Base-by-base conservation (phyloP, 2,888 invertebrate genomes). In the Heliconius ismenius region DNA sequence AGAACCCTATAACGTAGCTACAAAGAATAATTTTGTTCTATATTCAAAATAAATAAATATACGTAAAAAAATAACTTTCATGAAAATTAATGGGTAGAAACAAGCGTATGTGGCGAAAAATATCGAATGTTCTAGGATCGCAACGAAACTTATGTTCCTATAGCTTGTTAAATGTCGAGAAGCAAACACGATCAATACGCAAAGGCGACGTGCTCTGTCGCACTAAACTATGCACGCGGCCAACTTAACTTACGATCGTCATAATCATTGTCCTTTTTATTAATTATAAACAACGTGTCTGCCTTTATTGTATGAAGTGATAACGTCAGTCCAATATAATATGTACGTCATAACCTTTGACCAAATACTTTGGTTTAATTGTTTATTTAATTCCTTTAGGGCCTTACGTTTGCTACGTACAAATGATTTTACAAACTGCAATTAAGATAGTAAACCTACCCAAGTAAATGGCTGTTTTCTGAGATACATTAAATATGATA, bases 221-320 rank as follows among this genome's bases (percentile, higher is more conserved):
- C 58, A 58, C 32, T 70, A 58, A 54, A 58, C 32, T 70, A 70
- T 36, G n/a, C 36, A 32, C 58, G 54, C 58, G 32, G 21, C n/a
- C 32, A 58, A 54, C 32, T 58, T 54, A 58, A 70, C 58, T 36
- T 58, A 15, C n/a, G 54, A 28, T 28, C 69, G 69, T 58, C 70
- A 70, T 58, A 4, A n/a, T 70, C 70, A 36, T 36, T 58, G 70
- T 70, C 70, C 58, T 58, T 32, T 10, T 67, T 69, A 70, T 15
- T n/a, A 54, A 70, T 15, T n/a, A 32, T 11, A 21, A 11, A 13
- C 54, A n/a, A 49, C 70, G 28, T n/a, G 54, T 58, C 58, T 24
- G 13, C 39, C 67, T 39, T 67, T 67, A 24, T 15, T 70, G 15
- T 58, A 32, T 54, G 24, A 24, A 32, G 32, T 18, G 39, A 36